Evolutionary conservation across 2,113 vertebrate species (phyloP), one percentile per base, ranked within the genome.

Genomic region (Pituophis catenifer): DNA sequence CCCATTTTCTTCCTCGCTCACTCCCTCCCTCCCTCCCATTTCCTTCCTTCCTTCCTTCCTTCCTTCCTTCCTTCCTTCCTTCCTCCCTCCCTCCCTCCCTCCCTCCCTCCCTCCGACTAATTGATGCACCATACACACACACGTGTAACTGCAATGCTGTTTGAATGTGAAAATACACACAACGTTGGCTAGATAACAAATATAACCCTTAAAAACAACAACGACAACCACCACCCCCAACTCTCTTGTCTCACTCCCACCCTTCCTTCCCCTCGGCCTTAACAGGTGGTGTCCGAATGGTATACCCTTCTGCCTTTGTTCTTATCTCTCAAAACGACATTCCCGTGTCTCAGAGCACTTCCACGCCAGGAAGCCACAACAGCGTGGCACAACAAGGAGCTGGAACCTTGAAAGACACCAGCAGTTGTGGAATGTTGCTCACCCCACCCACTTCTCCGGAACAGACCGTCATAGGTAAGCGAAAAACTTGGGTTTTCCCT

Each of bases 381-480:
- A 95, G 94, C 89, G 93, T 94, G 89, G 97, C 96, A 48, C 98
- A 97, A 93, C 98, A 97, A 94, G 98, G 98, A 86, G 98, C 98
- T 90, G 98, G 98, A 86, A 98, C 98, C 53, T 50, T 96, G 96
- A 99, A 99, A 95, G 99, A 99, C 97, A 97, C 98, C 5, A 98
- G 98, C 95, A 98, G 98, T 98, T 99, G 99, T 96, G 98, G 99
- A 94, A 98, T 99, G 97, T 98, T 98, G 1, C 99, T 99, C 65
- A 99, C 99, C 3, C 99, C 99, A 12, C 99, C 99, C 70, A 99
- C 99, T 5, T 99, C 99, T 93, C 99, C 99, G 29, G 99, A 99
- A 93, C 99, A 99, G 97, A 98, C 98, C 6, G 93, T 98, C 92
- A 97, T 98, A 93, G 99, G 99, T 99, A 96, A 97, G 97, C 0